Evolutionary conservation across 2,113 vertebrate genomes (phyloP).

Genomic region (Myrmecophaga tridactyla): DNA sequence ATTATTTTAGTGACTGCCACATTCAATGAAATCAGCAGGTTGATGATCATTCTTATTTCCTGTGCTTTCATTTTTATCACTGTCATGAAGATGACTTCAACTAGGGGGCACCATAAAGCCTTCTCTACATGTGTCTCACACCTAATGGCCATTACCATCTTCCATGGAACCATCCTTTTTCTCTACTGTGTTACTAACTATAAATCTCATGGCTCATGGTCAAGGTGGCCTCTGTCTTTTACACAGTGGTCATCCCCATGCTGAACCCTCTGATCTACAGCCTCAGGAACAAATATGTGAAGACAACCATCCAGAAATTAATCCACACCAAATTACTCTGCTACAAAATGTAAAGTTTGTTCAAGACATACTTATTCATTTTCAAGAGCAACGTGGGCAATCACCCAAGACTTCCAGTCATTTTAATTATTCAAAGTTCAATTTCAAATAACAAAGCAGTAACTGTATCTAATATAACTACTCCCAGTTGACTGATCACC

Average conservation of each 20-base stretch:
- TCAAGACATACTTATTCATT: not conserved
- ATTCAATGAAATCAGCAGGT: not conserved
- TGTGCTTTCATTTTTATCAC: not conserved
- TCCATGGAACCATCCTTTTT: slow-evolving; percentile 65
- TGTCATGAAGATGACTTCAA: not conserved
- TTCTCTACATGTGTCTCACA: slow-evolving; percentile 48
- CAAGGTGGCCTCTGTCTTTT: slow-evolving; percentile 69
- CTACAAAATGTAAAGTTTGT: not conserved
- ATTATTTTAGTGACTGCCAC: too few species aligned
- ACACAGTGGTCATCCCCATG: slow-evolving; percentile 69
- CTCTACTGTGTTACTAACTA: slow-evolving; percentile 67
- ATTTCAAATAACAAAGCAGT: not conserved
- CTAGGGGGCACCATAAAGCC: not conserved
- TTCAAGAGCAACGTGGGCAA: not conserved
- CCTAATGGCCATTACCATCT: slow-evolving; percentile 54
- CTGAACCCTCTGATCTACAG: slow-evolving; percentile 77
- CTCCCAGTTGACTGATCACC: not conserved
- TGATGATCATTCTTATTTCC: not conserved
- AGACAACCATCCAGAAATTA: slow-evolving; percentile 48
- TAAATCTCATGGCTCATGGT: slow-evolving; percentile 65
- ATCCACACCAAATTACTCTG: not conserved
- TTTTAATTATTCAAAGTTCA: not conserved
- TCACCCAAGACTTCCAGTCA: not conserved
- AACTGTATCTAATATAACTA: not conserved
- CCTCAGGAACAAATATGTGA: slow-evolving; percentile 73